Evolutionary conservation across 2,113 vertebrate species (phyloP).

Genomic region (Callithrix jacchus): DNA sequence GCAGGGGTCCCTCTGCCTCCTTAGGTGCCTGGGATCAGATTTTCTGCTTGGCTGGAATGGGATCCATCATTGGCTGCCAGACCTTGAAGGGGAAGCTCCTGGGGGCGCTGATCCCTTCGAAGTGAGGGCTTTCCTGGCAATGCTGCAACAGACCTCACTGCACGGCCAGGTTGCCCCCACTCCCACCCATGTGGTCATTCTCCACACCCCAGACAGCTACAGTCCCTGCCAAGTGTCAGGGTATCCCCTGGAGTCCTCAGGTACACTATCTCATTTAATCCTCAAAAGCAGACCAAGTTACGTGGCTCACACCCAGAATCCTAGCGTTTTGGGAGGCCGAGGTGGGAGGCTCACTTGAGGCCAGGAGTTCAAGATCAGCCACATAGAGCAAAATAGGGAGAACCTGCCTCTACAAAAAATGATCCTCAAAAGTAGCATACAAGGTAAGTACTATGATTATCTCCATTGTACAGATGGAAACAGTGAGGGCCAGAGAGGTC

Average conservation of each 20-base stretch:
- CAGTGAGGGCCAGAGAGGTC: not conserved
- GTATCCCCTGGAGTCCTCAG: too few species aligned
- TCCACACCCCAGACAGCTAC: not conserved
- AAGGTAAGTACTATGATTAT: not conserved
- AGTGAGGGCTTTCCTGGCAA: not conserved
- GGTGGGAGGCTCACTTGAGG: too few species aligned
- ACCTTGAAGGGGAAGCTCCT: not conserved
- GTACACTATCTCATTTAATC: not conserved
- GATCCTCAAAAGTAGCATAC: not conserved
- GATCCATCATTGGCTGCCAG: not conserved
- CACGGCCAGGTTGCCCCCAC: too few species aligned
- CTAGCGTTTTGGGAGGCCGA: too few species aligned
- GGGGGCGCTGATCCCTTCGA: not conserved
- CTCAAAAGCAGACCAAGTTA: not conserved
- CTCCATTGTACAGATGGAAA: not conserved
- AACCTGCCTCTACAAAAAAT: too few species aligned
- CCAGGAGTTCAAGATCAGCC: too few species aligned
- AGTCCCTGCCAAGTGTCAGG: not conserved
- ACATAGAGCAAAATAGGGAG: too few species aligned
- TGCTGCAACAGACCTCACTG: not conserved
- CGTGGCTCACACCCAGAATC: too few species aligned
- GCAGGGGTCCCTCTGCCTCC: not conserved
- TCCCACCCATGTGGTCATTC: not conserved
- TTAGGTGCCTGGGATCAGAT: not conserved
- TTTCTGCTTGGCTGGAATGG: not conserved